Percentiles rank a stretch among this genome's conserved stretches.
Conservation (phyloP, 2,113 vertebrate species). For the Proterorhinus semilunaris region DNA sequence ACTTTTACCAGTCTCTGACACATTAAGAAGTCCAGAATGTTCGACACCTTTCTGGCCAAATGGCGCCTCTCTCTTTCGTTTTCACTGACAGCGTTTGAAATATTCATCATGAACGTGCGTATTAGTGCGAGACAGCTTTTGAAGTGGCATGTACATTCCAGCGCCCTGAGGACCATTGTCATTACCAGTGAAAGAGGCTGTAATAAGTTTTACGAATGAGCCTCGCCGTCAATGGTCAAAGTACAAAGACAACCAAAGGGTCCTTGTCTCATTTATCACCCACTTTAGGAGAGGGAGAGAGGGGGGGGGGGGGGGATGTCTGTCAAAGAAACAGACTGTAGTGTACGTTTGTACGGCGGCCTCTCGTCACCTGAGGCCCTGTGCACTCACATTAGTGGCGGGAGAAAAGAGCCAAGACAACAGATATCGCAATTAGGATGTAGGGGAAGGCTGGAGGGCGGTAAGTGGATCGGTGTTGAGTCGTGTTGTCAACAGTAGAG, state of each 20-base stretch:
- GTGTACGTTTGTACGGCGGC: slow-evolving; percentile 45
- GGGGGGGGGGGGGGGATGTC: slow-evolving; percentile 29
- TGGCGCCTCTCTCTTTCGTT: neutral
- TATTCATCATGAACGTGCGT: neutral
- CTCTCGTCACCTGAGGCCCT: slow-evolving; percentile 50
- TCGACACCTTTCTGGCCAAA: neutral
- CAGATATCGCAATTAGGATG: slow-evolving; percentile 37
- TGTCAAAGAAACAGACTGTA: slow-evolving; percentile 56
- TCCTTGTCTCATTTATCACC: slow-evolving; percentile 77
- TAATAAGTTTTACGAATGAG: slow-evolving; percentile 71
- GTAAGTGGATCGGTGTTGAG: slow-evolving; percentile 19
- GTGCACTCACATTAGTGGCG: slow-evolving; percentile 34
- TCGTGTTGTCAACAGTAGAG: neutral
- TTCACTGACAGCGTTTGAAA: neutral
- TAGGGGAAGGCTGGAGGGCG: slow-evolving; percentile 8
- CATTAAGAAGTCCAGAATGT: no score
- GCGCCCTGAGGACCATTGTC: slow-evolving; percentile 54
- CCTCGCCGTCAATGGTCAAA: slow-evolving; percentile 64
- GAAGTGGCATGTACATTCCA: slow-evolving; percentile 43
- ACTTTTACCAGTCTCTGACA: no score
- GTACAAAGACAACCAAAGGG: slow-evolving; percentile 74
- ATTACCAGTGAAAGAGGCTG: slow-evolving; percentile 50
- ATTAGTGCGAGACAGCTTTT: neutral
- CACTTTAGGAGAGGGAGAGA: slow-evolving; percentile 60
- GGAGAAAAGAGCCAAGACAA: slow-evolving; percentile 27